phyloP scores from a whole-genome alignment of 1,140 invertebrate genomes.

The Hyles euphorbiae region DNA sequence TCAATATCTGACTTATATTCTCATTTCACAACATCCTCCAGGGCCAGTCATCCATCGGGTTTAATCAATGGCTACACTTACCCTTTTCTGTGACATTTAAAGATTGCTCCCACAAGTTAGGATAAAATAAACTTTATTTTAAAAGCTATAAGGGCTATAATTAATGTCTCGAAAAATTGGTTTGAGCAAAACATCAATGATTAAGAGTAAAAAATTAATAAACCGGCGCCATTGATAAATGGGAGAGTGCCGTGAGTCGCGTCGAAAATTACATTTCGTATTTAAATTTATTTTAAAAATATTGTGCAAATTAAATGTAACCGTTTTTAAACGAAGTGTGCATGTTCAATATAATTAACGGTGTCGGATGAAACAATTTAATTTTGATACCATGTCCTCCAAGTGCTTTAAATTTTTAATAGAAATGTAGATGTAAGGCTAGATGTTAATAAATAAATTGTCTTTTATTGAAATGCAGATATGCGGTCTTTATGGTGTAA shows the following conservation, averaged over 20 bases:
- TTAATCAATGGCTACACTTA: constrained; percentile 1
- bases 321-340: no score
- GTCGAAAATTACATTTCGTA: not conserved
- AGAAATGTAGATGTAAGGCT: no score
- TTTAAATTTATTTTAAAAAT: constrained; percentile 4
- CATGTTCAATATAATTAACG: no score
- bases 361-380: no score
- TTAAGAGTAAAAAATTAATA: constrained; percentile 8
- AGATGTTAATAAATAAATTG: no score
- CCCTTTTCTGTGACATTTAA: not conserved
- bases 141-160: not conserved
- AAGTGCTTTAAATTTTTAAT: no score
- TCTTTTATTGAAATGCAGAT: no score
- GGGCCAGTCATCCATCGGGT: not conserved
- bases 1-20: constrained; percentile 3
- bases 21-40: constrained; percentile 3
- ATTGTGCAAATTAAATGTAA: no score
- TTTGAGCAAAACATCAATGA: constrained; percentile 1
- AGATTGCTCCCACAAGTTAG: not conserved
- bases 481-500: no score
- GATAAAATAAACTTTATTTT: not conserved
- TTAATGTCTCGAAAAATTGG: not conserved
- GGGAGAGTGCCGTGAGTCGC: constrained; percentile 3
- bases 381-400: no score
- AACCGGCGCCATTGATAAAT: constrained; percentile 3